These are phyloP conservation scores for Benthosema pterotum DNA, from an alignment of 2,797 vertebrate genomes.

Conservation along the genomic window DNA sequence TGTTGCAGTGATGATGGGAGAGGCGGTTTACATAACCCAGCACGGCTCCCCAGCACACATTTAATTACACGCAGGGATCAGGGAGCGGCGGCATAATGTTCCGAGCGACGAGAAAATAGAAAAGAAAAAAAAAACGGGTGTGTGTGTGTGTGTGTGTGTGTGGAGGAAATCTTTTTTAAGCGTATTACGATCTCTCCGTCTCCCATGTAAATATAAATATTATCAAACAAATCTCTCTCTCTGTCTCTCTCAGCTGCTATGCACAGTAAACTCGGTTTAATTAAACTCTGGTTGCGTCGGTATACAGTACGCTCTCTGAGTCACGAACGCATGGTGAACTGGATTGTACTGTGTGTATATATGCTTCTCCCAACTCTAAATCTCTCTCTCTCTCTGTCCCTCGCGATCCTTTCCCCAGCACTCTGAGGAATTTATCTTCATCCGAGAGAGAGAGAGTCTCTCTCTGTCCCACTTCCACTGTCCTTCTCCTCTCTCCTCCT, in stretches of 20 bases:
- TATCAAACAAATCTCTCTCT: constrained; percentile 51
- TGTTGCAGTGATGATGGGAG: constrained; percentile 44
- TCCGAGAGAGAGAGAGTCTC: too few species aligned
- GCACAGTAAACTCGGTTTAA: too few species aligned
- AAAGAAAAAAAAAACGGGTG: not conserved
- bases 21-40: constrained; percentile 68
- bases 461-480: constrained; percentile 8
- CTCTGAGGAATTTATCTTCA: too few species aligned
- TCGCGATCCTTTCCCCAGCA: not conserved
- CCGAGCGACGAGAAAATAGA: constrained; percentile 45
- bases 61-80: constrained; percentile 80
- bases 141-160: not conserved
- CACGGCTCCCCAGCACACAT: constrained; percentile 63
- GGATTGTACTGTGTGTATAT: too few species aligned
- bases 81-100: constrained; percentile 62
- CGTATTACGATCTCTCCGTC: constrained; percentile 50
- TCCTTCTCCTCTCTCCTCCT: constrained; percentile 15
- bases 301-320: not conserved
- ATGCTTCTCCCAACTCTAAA: not conserved
- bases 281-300: constrained; percentile 11
- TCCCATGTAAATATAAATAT: constrained; percentile 57
- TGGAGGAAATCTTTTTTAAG: constrained; percentile 46
- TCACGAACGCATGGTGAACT: too few species aligned
- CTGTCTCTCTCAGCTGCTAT: not conserved
- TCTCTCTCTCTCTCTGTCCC: constrained; percentile 3